Evolutionary conservation across 2,797 vertebrate species (phyloP).

Genomic region (Peromyscus melanophrys): DNA sequence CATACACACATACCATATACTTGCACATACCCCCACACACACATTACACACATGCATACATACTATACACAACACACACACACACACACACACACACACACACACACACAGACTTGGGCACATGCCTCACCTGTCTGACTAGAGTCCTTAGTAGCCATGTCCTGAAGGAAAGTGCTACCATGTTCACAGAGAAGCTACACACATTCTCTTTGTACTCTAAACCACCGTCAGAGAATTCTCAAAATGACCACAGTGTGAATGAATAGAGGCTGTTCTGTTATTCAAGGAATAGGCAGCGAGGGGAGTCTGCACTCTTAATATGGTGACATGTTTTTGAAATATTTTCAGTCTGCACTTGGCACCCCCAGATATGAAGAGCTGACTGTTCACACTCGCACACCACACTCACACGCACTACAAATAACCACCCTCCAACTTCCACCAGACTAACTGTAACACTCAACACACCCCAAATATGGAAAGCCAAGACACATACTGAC

Average conservation of each 20-base stretch:
- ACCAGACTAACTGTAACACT: not conserved
- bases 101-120: not conserved
- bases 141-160: not conserved
- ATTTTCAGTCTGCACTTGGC: conserved; percentile 17
- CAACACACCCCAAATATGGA: fast-evolving
- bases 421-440: not conserved
- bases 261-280: not conserved
- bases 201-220: too few relatives aligned
- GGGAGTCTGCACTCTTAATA: not conserved
- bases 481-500: fast-evolving
- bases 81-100: not conserved
- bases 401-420: not conserved
- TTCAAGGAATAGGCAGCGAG: fast-evolving
- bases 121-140: not conserved
- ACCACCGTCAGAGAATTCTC: not conserved
- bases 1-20: not conserved
- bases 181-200: not conserved
- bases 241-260: not conserved
- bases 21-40: fast-evolving
- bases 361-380: not conserved
- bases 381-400: not conserved
- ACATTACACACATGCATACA: not conserved
- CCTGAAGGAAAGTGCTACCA: too few relatives aligned
- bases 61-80: too few relatives aligned
- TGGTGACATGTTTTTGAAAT: not conserved